phyloP scores from a whole-genome alignment of 2,797 vertebrate species.

The Danio aesculapii region DNA sequence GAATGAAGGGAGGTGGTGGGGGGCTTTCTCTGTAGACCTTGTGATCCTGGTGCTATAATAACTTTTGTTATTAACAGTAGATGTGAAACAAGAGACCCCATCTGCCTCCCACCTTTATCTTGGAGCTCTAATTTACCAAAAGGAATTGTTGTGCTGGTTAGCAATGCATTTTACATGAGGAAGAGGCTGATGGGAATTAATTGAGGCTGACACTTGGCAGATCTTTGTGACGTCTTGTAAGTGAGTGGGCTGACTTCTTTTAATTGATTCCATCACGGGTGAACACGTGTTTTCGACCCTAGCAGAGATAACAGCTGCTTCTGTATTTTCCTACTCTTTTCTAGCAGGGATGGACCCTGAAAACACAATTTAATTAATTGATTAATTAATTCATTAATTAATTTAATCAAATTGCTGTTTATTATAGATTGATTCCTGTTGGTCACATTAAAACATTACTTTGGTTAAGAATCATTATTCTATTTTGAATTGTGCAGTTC shows the following conservation, averaged over 20 bases:
- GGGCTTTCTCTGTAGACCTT: background rate
- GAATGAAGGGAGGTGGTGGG: background rate
- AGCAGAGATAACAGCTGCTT: conserved; percentile 29
- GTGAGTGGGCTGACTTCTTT: conserved; percentile 32
- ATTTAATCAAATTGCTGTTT: conserved; percentile 14
- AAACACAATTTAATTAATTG: background rate
- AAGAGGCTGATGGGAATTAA: conserved; percentile 45
- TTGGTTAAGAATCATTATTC: background rate
- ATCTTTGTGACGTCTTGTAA: conserved; percentile 40
- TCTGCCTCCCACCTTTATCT: conserved; percentile 28
- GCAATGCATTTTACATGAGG: conserved; percentile 53
- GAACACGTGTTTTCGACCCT: conserved; percentile 17
- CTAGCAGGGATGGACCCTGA: background rate
- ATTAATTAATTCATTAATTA: too few relatives aligned
- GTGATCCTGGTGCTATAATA: conserved; percentile 23
- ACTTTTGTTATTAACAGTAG: conserved; percentile 23
- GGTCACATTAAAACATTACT: background rate
- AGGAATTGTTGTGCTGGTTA: conserved; percentile 32
- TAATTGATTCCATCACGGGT: conserved; percentile 52
- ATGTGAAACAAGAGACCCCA: conserved; percentile 24
- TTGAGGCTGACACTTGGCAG: conserved; percentile 46
- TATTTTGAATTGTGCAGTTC: background rate
- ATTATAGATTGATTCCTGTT: conserved; percentile 11
- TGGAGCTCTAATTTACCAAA: conserved; percentile 44
- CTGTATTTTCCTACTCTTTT: background rate